Base-by-base conservation (phyloP, 2,797 vertebrate species). In the Acridotheres tristis region DNA sequence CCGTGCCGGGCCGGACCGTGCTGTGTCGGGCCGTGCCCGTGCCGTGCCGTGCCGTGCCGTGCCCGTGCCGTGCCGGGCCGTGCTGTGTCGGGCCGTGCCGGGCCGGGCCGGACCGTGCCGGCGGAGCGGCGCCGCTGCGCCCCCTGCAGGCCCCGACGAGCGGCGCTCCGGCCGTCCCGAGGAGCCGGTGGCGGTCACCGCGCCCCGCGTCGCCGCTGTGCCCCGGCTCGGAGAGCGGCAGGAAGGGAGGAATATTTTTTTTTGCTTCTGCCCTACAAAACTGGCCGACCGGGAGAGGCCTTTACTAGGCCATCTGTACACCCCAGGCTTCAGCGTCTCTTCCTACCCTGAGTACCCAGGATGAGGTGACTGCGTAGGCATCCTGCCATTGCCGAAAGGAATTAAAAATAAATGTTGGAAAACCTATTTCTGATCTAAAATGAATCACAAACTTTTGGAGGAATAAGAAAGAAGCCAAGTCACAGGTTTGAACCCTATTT, bases 331-430 rank as follows among this genome's bases (percentile, higher is more conserved):
- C 10, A 21, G 67, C 5, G 2, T 16, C 59, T 42, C 11, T 30
- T 34, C 25, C 16, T 23, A 5, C 27, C 9, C 1, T 40, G 1
- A 53, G 34, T 4, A 29, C 10, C 17, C 15, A 9, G 20, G 10
- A 20, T 14, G 7, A 25, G 2, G 11, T 7, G 40, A 38, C 25
- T 10, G 21, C 6, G 1, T 22, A 67, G 4, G 2, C 11, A 2
- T 27, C 23, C 22, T 47, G 36, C 42, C 2, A 2, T 73, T 2
- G 18, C 5, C 14, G 42, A 30, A 77, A 36, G 25, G 13, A 72
- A 45, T 14, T 8, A 9, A 21, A 47, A 53, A 26, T 13, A 77
- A 69, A 32, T 2, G 23, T 3, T n/a, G 25, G 30, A 16, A 83
- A 73, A 10, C 38, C 42, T 29, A 13, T 66, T 67, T 83, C 43